phyloP scores from a whole-genome alignment of 2,797 vertebrate species.

The Sebastes steindachneri region DNA sequence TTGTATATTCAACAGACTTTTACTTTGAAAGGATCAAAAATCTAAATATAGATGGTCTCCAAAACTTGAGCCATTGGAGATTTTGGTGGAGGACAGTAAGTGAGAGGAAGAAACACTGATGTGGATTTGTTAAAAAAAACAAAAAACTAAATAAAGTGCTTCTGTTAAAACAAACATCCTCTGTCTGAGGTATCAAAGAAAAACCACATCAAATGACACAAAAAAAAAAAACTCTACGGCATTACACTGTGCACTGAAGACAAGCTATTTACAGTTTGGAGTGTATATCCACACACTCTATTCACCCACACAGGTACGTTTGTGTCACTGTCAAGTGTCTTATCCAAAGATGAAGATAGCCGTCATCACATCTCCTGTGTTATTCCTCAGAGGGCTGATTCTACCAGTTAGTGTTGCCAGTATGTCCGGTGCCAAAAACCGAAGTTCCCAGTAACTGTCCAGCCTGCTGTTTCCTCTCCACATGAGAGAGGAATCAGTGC shows the following conservation, averaged over 20 bases:
- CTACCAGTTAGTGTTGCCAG: constrained; percentile 22
- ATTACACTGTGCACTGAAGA: constrained; percentile 86
- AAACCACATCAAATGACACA: constrained; percentile 79
- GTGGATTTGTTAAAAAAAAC: constrained; percentile 73
- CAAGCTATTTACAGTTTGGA: constrained; percentile 85
- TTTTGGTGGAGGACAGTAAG: constrained; percentile 39
- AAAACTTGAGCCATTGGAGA: constrained; percentile 26
- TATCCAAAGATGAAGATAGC: constrained; percentile 30
- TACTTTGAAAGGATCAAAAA: constrained; percentile 27
- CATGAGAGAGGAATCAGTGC: constrained; percentile 41
- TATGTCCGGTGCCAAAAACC: constrained; percentile 30
- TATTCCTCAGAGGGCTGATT: constrained; percentile 25
- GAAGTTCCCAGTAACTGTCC: constrained; percentile 33
- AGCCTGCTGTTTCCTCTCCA: constrained; percentile 29
- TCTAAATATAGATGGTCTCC: constrained; percentile 5
- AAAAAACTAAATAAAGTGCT: constrained; percentile 94
- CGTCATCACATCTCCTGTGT: background rate
- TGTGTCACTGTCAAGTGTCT: constrained; percentile 45
- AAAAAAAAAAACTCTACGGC: constrained; percentile 72
- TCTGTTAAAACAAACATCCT: constrained; percentile 87
- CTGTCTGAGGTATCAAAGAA: constrained; percentile 87
- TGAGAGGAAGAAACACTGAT: constrained; percentile 84
- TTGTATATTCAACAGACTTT: constrained; percentile 30
- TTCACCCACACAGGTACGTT: constrained; percentile 71
- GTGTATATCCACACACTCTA: constrained; percentile 79